Percentiles rank a stretch among this genome's conserved stretches.
These are phyloP conservation scores for Microctonus brassicae DNA, from an alignment of 2,888 invertebrate species.

Conservation along the genomic window DNA sequence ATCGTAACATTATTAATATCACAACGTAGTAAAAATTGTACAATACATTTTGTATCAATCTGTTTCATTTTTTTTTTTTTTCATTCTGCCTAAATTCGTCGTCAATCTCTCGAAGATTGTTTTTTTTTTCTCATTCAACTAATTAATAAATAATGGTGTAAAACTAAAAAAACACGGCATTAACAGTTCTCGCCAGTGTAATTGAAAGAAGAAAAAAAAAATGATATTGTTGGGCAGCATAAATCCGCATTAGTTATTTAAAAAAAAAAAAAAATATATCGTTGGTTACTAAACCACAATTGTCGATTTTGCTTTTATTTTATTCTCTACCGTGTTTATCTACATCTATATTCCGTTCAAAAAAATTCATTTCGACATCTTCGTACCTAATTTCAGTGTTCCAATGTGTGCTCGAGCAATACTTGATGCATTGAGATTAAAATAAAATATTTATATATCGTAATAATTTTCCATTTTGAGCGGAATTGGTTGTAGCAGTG, in stretches of 20 bases:
- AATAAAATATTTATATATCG: background rate
- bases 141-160: conserved; percentile 13
- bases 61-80: background rate
- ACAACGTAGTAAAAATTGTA: conserved; percentile 4
- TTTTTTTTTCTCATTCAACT: background rate
- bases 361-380: background rate
- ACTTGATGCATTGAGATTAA: background rate
- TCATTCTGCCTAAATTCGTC: background rate
- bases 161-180: background rate
- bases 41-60: conserved; percentile 10
- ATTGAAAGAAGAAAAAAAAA: background rate
- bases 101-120: background rate
- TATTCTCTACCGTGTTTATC: background rate
- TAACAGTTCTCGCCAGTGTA: background rate
- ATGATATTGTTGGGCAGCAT: background rate
- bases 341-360: background rate
- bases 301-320: background rate
- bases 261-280: background rate
- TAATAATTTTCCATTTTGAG: background rate
- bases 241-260: background rate
- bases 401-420: background rate
- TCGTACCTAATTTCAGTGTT: background rate
- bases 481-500: background rate
- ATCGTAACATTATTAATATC: conserved; percentile 14
- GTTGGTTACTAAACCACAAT: background rate